Evolutionary conservation across 2,888 invertebrate species (phyloP), one percentile per base, ranked within the genome.

Genomic region (Acronicta aceris): DNA sequence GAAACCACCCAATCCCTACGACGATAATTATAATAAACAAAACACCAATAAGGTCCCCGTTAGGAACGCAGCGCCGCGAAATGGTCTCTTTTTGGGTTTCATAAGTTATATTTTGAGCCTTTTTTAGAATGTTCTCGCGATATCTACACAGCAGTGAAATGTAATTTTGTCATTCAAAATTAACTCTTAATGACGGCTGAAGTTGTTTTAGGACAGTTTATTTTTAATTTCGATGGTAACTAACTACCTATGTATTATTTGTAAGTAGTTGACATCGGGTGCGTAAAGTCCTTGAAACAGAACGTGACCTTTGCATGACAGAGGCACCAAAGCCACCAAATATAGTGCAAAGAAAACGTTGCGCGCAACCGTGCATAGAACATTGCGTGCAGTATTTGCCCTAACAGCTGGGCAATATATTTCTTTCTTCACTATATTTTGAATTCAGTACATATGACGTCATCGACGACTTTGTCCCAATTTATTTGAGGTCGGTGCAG

Each of bases 61-160:
- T 5, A 58, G 16, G 3, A 65, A 65, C 13, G 65, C 59, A 8
- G 65, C 66, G 21, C n/a, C 52, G 12, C 42, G 40, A 43, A 25
- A 17, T 5, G 43, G 27, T 5, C 43, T 43, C 0, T 49, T 46
- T 15, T 27, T 33, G 7, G 9, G 27, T 48, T 8, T 57, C 13
- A 40, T 47, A 8, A 16, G 27, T 6, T 40, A 12, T 10, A 12
- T 9, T 21, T 25, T 36, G 1, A 17, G 40, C 0, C 52, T 38
- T 51, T 52, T 57, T 33, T 30, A 47, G 13, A 16, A 30, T 16
- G 0, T 43, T 16, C 0, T 3, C 1, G 12, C 2, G 12, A 17
- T 10, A 9, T 9, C 4, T 1, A 10, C 5, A 36, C 1, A 5
- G n/a, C 5, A n/a, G 5, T 36, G n/a, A n/a, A 12, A 36, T 36